phyloP scores from a whole-genome alignment of 2,113 vertebrate genomes.

The Tragelaphus scriptus region DNA sequence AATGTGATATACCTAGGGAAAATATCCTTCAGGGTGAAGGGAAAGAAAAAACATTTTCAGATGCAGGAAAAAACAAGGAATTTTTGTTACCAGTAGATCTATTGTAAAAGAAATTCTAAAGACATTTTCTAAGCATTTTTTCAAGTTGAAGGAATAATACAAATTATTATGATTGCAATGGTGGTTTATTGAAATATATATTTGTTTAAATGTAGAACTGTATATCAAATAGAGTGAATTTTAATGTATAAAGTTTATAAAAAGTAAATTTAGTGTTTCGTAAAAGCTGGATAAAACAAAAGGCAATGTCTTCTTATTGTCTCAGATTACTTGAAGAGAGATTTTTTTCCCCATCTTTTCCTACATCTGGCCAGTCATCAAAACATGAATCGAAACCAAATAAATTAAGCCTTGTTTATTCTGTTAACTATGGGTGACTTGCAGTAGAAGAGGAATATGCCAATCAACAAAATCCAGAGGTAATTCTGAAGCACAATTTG shows the following conservation, averaged over 20 bases:
- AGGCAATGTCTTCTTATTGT: neutral
- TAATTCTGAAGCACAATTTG: neutral
- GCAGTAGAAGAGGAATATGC: neutral
- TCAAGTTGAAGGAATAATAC: neutral
- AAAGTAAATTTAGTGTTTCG: neutral
- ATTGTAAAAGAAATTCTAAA: neutral
- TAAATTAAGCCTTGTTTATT: conserved; percentile 29
- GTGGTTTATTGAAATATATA: neutral
- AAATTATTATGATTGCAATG: neutral
- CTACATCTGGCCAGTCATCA: neutral
- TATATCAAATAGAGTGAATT: neutral
- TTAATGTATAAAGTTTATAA: neutral
- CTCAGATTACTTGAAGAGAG: neutral
- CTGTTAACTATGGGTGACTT: neutral
- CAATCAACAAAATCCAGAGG: conserved; percentile 24
- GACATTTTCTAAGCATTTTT: neutral
- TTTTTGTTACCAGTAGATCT: neutral
- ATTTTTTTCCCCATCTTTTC: neutral
- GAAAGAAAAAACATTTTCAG: neutral
- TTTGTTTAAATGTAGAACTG: neutral
- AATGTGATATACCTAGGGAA: neutral
- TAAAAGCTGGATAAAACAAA: conserved; percentile 1
- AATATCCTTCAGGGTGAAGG: neutral
- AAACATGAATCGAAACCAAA: conserved; percentile 11
- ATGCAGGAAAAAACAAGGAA: neutral